Conservation (phyloP, 2,888 invertebrate species). For the Lasioglossum morio region DNA sequence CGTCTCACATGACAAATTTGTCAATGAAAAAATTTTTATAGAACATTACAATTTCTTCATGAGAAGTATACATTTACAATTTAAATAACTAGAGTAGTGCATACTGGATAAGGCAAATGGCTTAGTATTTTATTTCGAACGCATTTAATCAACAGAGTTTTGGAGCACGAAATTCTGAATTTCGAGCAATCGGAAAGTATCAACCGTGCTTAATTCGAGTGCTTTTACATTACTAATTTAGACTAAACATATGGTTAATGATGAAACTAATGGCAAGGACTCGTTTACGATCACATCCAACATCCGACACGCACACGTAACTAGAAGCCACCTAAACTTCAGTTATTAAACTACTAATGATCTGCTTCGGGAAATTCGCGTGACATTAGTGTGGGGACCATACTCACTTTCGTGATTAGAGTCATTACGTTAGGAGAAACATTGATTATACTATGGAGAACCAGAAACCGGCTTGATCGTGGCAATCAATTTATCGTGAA, state of each 20-base stretch:
- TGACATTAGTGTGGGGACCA: conserved; percentile 51
- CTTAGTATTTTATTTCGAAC: neutral
- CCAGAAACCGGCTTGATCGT: conserved; percentile 56
- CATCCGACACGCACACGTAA: neutral
- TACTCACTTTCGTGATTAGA: conserved; percentile 64
- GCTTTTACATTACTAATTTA: neutral
- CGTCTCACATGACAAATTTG: too few relatives aligned
- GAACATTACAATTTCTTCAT: too few relatives aligned
- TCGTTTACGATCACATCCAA: neutral
- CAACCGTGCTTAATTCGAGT: neutral
- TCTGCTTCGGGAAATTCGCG: conserved; percentile 48
- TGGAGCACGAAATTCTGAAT: neutral
- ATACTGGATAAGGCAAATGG: neutral
- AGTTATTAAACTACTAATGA: conserved; percentile 14
- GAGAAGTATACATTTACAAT: too few relatives aligned
- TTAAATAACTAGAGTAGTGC: too few relatives aligned
- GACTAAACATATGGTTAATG: neutral
- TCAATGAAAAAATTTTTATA: too few relatives aligned
- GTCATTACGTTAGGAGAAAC: conserved; percentile 43
- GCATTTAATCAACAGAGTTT: neutral
- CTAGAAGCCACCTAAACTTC: conserved; percentile 5
- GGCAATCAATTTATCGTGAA: conserved; percentile 50
- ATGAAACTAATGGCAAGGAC: neutral
- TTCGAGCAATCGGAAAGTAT: neutral
- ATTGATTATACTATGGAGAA: conserved; percentile 52